Evolutionary conservation across 2,888 invertebrate genomes (phyloP).

Genomic region (Frankliniella fusca): DNA sequence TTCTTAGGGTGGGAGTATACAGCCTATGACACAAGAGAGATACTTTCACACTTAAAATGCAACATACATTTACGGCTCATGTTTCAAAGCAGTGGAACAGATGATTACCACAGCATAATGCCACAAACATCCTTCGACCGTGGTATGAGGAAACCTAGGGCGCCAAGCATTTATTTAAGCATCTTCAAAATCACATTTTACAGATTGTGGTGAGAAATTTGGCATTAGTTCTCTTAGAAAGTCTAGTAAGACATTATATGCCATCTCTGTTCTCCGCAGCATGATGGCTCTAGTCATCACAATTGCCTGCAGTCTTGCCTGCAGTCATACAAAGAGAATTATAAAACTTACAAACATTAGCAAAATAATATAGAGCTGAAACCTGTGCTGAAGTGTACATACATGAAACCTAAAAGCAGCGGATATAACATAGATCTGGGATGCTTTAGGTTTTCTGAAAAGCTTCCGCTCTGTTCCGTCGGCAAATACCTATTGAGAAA

Average conservation of each 20-base stretch:
- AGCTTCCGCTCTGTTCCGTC: slow-evolving; percentile 10
- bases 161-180: not conserved
- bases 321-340: not conserved
- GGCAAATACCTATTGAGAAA: not conserved
- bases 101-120: not conserved
- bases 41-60: too few species aligned
- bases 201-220: not conserved
- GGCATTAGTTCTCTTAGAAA: not conserved
- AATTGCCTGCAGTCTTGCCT: slow-evolving; percentile 7
- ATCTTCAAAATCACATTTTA: slow-evolving; percentile 3
- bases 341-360: not conserved
- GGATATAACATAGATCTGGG: not conserved
- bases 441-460: not conserved
- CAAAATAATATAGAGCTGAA: too few species aligned
- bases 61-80: too few species aligned
- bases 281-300: not conserved
- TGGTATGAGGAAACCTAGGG: not conserved
- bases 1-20: not conserved
- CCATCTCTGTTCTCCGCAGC: not conserved
- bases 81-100: too few species aligned
- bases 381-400: not conserved
- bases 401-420: not conserved
- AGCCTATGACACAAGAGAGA: not conserved
- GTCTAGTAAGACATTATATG: not conserved
- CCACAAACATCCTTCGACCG: not conserved